Base-by-base conservation (phyloP, 2,113 vertebrate genomes). In the Triplophysa dalaica region DNA sequence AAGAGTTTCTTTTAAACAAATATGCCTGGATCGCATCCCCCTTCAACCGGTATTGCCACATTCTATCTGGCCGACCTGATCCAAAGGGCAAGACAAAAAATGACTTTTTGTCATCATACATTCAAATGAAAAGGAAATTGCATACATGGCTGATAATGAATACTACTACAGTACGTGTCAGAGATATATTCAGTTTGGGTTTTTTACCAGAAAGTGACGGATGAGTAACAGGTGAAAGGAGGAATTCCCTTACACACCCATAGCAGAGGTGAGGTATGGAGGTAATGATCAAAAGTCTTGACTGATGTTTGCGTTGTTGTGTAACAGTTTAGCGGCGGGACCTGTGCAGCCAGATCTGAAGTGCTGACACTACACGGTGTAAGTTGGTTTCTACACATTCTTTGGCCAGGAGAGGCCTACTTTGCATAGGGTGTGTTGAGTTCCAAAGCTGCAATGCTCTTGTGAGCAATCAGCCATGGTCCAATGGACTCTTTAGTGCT, bases 371-470 rank as follows among this genome's bases (percentile, higher is more conserved):
- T 10, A 58, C 50, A 52, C 9, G 7, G 29, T 68, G 38, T 26
- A n/a, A 61, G 9, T 50, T 52, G 26, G 50, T 68, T 78, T 58
- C 17, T 68, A 19, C 48, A 11, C 90, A 91, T 91, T 91, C 89
- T 78, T 63, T 22, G 0, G 4, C 12, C n/a, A 86, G 89, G 89
- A 80, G 87, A 77, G 86, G 75, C 69, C 22, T 22, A 13, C 26
- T 45, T 64, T 60, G 16, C 41, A 65, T 76, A 29, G 48, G 61
- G 61, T 52, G 74, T 76, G 74, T 52, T 61, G 16, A n/a, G 41
- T 76, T 38, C 12, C 62, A 76, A 33, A 65, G 6, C 7, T 52
- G 24, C 17, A 22, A 6, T 50, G 11, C 12, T 12, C 41, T 54
- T 38, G 17, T 38, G 45, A 29, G 19, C 17, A 22, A 21, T 33